These are phyloP conservation scores for Danionella dracula DNA, from an alignment of 2,797 vertebrate genomes.

Conservation along the genomic window DNA sequence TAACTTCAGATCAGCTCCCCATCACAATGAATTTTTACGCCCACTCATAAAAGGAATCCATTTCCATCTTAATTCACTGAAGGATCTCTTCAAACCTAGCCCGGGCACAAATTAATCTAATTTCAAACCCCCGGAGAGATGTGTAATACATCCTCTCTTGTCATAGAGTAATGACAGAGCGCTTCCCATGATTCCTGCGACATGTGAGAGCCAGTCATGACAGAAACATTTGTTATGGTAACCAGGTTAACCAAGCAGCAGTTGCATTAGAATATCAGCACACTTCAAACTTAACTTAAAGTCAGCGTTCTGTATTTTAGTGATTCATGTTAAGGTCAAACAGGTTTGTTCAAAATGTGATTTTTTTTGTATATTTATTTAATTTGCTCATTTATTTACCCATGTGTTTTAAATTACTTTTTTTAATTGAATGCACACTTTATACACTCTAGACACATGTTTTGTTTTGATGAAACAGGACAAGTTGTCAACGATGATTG, in stretches of 20 bases:
- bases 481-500: no score
- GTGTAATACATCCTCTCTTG: constrained; percentile 37
- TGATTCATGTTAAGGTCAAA: no score
- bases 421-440: no score
- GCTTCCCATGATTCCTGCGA: not conserved
- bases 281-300: not conserved
- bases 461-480: no score
- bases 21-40: constrained; percentile 27
- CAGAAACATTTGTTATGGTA: constrained; percentile 16
- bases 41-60: constrained; percentile 40
- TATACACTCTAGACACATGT: no score
- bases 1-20: constrained; percentile 8
- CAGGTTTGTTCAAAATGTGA: no score
- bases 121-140: constrained; percentile 21
- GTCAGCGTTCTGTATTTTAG: no score
- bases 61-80: constrained; percentile 45
- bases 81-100: constrained; percentile 28
- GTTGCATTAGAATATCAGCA: not conserved
- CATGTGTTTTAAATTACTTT: no score
- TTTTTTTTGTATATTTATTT: no score
- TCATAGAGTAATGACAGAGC: constrained; percentile 31
- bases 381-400: no score
- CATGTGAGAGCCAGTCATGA: not conserved
- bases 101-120: constrained; percentile 36
- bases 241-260: not conserved